Base-by-base conservation (phyloP, 2,113 vertebrate species). In the Callionymus lyra region DNA sequence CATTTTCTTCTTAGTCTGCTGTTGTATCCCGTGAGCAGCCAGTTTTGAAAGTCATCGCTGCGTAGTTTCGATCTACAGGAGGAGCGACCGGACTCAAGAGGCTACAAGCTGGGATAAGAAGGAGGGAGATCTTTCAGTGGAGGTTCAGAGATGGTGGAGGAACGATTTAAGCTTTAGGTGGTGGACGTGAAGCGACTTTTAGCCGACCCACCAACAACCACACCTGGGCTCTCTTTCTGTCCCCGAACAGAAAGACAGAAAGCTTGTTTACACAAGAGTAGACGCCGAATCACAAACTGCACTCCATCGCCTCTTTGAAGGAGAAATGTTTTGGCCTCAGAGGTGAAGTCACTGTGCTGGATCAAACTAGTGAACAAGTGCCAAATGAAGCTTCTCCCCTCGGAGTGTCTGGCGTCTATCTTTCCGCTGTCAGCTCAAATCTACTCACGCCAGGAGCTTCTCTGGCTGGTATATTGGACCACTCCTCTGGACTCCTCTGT, bases 371-470 rank as follows among this genome's bases (percentile, higher is more conserved):
- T 5, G 41, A 63, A 54, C 53, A 63, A 8, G 44, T 45, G 43
- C 51, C 54, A 68, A 63, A 65, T 51, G 44, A 65, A 34, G 40
- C 41, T 62, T 8, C 36, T 60, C 53, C 49, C 44, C 38, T 17
- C 16, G 34, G 31, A 44, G 44, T 31, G 57, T 38, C 51, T 40
- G 61, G 50, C 54, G 58, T 64, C 44, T 34, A 47, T 57, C 41
- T 61, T 50, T 41, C 57, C 44, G 45, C 63, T 46, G 56, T 70
- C 47, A 31, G 59, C 57, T 53, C 44, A 18, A 34, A 68, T 70
- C 61, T 59, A 39, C 39, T 67, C 62, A 65, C 54, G 60, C 57
- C 45, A 54, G 41, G 43, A 63, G 54, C 31, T 45, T 33, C 63
- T 59, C 59, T 41, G 41, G 54, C 44, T 10, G 46, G 58, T 48